Base-by-base conservation (phyloP, 2,888 invertebrate species). In the Harpalus rufipes region DNA sequence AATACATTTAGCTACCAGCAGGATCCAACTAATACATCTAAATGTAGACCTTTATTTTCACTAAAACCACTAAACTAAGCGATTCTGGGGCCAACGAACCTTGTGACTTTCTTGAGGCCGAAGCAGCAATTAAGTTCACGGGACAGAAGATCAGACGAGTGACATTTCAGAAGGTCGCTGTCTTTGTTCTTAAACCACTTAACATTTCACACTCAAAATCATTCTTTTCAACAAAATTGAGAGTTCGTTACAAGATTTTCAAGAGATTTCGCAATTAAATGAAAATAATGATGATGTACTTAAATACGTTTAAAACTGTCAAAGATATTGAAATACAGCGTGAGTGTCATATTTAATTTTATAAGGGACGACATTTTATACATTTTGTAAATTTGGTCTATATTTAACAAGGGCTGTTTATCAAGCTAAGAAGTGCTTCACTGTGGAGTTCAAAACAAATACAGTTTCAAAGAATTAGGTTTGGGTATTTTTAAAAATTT, bases 151-250 rank as follows among this genome's bases (percentile, higher is more conserved):
- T 56, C 78, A 78, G 78, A 78, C 78, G 56, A 14, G 78, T 78
- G 78, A 78, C 78, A 78, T 78, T 78, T 78, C 25, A 78, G 74
- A 78, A 78, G 56, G 32, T 58, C 14, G 78, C 25, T 68, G 51
- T 74, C 72, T 78, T 78, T 78, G 78, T 78, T 78, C 56, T 14
- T 58, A 25, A 78, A 78, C 78, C 78, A 58, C 78, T 58, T 78
- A 78, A 78, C 78, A 78, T 78, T 78, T 78, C 21, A 21, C 56
- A 25, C 56, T 56, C 56, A 78, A 56, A 78, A 78, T 56, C 18
- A 58, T 21, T 44, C 44, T 58, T 41, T 76, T 44, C 12, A 21
- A 32, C 25, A 32, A 78, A 32, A 78, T 78, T 58, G 32, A 58
- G 12, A 51, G 51, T 51, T 51, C 44, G 12, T 51, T 51, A 51